phyloP scores from a whole-genome alignment of 2,888 invertebrate species.

The Seira musarum region DNA sequence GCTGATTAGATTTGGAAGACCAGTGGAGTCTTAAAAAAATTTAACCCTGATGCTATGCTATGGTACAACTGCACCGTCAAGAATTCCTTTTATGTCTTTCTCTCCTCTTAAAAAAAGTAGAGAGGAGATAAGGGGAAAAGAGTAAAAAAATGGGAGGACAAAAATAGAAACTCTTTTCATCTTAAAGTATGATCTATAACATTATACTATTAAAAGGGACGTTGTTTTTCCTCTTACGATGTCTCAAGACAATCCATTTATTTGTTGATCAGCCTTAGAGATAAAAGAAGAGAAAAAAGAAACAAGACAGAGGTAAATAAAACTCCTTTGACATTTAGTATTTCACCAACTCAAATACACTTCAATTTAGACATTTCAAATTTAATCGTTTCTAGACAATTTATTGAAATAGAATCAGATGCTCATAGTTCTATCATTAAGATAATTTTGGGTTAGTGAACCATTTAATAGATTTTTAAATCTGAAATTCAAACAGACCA shows the following conservation, averaged over 20 bases:
- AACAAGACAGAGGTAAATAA: constrained; percentile 7
- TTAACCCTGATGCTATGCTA: too few relatives aligned
- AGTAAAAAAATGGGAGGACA: neutral
- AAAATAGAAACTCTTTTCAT: constrained; percentile 36
- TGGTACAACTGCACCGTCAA: constrained; percentile 52
- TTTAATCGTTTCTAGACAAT: too few relatives aligned
- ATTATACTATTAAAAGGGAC: constrained; percentile 23
- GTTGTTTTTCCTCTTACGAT: constrained; percentile 7
- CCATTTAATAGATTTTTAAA: too few relatives aligned
- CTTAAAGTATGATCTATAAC: constrained; percentile 36
- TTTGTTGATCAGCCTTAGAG: neutral
- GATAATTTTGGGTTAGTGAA: too few relatives aligned
- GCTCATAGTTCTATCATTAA: too few relatives aligned
- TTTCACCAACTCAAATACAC: neutral
- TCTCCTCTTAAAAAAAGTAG: constrained; percentile 1
- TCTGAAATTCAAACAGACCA: too few relatives aligned
- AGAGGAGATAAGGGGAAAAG: neutral
- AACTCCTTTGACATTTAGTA: neutral
- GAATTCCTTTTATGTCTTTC: constrained; percentile 43
- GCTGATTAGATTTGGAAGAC: constrained; percentile 69
- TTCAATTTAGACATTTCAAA: too few relatives aligned
- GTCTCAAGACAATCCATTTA: constrained; percentile 3
- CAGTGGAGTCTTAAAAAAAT: constrained; percentile 68
- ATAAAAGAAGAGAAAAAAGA: neutral
- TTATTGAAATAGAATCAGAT: too few relatives aligned